These are phyloP conservation scores for Atherix ibis DNA, from an alignment of 2,888 invertebrate genomes.

Conservation along the genomic window DNA sequence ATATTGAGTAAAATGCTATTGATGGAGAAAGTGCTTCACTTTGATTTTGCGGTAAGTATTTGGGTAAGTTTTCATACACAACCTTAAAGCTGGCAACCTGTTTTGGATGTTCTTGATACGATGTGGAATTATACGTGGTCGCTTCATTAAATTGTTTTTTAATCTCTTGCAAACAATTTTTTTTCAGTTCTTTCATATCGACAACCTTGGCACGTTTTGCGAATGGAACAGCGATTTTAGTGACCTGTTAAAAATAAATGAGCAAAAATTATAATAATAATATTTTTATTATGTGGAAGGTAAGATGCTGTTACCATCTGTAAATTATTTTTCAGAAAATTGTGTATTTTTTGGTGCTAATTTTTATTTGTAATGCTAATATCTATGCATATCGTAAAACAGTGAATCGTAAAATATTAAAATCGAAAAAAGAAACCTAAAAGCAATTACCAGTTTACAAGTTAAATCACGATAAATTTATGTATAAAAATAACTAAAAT, in stretches of 20 bases:
- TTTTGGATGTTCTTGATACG: conserved; percentile 26
- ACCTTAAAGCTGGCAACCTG: conserved; percentile 37
- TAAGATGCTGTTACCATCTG: too few species aligned
- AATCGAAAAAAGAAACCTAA: too few species aligned
- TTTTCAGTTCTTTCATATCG: conserved; percentile 70
- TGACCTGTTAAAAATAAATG: conserved; percentile 36
- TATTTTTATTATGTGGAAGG: too few species aligned
- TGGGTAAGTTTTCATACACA: conserved; percentile 42
- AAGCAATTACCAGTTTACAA: too few species aligned
- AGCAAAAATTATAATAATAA: conserved; percentile 12
- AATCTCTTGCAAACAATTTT: conserved; percentile 54
- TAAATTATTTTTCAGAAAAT: too few species aligned
- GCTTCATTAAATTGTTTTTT: conserved; percentile 20
- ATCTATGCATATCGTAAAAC: too few species aligned
- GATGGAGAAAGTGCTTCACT: conserved; percentile 59
- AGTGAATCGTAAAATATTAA: too few species aligned
- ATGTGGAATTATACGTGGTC: conserved; percentile 15
- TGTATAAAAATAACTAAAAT: too few species aligned
- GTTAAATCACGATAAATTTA: too few species aligned
- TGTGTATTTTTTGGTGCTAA: too few species aligned
- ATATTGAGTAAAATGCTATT: conserved; percentile 60
- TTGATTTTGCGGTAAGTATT: conserved; percentile 42
- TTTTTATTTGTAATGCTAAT: too few species aligned
- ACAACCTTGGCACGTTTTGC: conserved; percentile 72
- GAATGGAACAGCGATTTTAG: conserved; percentile 59